Evolutionary conservation across 2,888 invertebrate species (phyloP).

Genomic region (Campopleginae sp.): DNA sequence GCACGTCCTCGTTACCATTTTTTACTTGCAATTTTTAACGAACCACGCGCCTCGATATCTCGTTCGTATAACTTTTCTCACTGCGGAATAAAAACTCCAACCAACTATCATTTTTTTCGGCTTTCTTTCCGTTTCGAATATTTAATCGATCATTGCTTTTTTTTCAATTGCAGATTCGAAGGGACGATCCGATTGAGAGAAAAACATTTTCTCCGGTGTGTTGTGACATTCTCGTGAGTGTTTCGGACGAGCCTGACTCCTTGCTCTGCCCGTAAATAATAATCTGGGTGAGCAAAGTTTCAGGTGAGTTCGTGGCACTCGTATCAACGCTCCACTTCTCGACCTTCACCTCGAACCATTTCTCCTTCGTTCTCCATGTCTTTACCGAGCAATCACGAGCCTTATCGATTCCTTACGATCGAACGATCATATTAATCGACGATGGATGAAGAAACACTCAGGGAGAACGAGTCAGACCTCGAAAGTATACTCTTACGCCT

Average conservation of each 20-base stretch:
- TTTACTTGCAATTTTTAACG: slow-evolving; percentile 66
- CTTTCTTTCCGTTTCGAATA: neutral
- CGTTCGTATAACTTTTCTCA: slow-evolving; percentile 26
- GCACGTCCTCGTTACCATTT: slow-evolving; percentile 65
- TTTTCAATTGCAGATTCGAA: slow-evolving; percentile 29
- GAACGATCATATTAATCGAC: neutral
- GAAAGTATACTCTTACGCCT: slow-evolving; percentile 82
- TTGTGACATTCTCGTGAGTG: slow-evolving; percentile 75
- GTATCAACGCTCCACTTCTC: slow-evolving; percentile 26
- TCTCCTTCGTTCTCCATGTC: neutral
- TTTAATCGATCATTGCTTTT: neutral
- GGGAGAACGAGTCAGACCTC: slow-evolving; percentile 65
- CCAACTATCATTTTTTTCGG: slow-evolving; percentile 6
- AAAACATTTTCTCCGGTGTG: neutral
- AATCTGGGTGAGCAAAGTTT: slow-evolving; percentile 93
- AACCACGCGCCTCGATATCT: slow-evolving; percentile 42
- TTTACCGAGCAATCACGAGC: neutral
- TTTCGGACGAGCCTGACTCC: slow-evolving; percentile 92
- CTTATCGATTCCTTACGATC: neutral
- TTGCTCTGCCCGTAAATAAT: slow-evolving; percentile 90
- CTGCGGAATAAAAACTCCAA: slow-evolving; percentile 7
- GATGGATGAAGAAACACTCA: neutral
- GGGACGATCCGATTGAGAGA: neutral
- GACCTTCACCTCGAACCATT: neutral
- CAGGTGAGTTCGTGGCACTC: slow-evolving; percentile 89